These are phyloP conservation scores for Pelosia muscerda DNA, from an alignment of 2,888 invertebrate species.

Conservation along the genomic window DNA sequence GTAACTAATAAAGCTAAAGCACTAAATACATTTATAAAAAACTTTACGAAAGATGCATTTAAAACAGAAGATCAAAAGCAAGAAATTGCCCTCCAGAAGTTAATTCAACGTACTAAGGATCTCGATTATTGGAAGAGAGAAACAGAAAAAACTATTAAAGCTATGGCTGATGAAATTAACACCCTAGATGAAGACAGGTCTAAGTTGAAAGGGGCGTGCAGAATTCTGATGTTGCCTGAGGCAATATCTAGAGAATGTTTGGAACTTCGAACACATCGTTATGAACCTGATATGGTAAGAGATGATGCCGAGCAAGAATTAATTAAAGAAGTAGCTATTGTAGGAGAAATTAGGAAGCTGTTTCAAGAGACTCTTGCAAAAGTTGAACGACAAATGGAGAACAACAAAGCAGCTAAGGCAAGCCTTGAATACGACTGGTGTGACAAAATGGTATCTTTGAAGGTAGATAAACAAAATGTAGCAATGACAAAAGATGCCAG, in stretches of 20 bases:
- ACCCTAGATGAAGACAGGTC: slow-evolving; percentile 88
- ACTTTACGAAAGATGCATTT: slow-evolving; percentile 85
- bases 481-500: slow-evolving; percentile 89
- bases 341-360: slow-evolving; percentile 89
- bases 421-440: slow-evolving; percentile 96
- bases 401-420: slow-evolving; percentile 92
- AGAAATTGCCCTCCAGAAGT: slow-evolving; percentile 76
- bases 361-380: slow-evolving; percentile 88
- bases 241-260: slow-evolving; percentile 91
- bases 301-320: slow-evolving; percentile 94
- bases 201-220: slow-evolving; percentile 89
- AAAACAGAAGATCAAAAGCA: slow-evolving; percentile 83
- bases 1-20: slow-evolving; percentile 70
- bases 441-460: slow-evolving; percentile 92
- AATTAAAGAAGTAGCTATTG: slow-evolving; percentile 91
- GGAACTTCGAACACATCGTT: slow-evolving; percentile 89
- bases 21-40: slow-evolving; percentile 61
- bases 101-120: slow-evolving; percentile 66
- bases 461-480: slow-evolving; percentile 90
- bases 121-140: slow-evolving; percentile 90
- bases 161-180: slow-evolving; percentile 89
- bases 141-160: slow-evolving; percentile 88
- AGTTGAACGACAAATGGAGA: slow-evolving; percentile 90
- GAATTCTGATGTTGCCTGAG: slow-evolving; percentile 90
- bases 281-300: slow-evolving; percentile 91